phyloP scores from a whole-genome alignment of 2,888 invertebrate genomes.

The Netelia fuscicornis region DNA sequence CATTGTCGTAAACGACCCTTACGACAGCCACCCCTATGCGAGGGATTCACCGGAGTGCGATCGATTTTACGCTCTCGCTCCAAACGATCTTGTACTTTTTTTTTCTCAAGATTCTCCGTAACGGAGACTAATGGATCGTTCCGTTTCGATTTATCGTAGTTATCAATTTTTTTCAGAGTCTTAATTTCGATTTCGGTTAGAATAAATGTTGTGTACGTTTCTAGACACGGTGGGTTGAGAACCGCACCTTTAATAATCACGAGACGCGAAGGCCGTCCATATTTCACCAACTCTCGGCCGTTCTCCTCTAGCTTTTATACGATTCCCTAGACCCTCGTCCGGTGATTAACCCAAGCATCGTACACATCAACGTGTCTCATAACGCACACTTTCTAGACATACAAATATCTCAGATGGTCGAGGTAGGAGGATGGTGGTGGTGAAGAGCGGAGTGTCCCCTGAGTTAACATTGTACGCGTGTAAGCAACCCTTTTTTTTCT shows the following conservation, averaged over 20 bases:
- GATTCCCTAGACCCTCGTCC: constrained; percentile 63
- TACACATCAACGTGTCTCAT: constrained; percentile 29
- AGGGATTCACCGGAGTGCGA: constrained; percentile 26
- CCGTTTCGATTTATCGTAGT: not conserved
- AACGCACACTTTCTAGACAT: constrained; percentile 50
- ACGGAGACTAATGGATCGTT: constrained; percentile 51
- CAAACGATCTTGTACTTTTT: not conserved
- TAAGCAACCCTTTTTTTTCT: constrained; percentile 36
- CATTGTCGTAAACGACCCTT: constrained; percentile 54
- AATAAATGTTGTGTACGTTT: not conserved
- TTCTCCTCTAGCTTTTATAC: constrained; percentile 33
- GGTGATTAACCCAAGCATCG: constrained; percentile 54
- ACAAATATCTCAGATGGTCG: constrained; percentile 45
- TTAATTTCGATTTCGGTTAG: not conserved
- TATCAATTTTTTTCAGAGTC: not conserved
- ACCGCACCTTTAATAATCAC: not conserved
- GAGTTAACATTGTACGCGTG: constrained; percentile 15
- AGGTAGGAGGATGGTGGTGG: not conserved
- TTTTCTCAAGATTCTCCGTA: not conserved
- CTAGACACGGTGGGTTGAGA: not conserved
- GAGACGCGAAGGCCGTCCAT: not conserved
- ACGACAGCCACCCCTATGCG: constrained; percentile 24
- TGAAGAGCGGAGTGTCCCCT: not conserved
- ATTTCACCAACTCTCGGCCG: not conserved
- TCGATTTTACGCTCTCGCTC: constrained; percentile 42